Evolutionary conservation across 2,113 vertebrate genomes (phyloP).

Genomic region (Ciconia boyciana): DNA sequence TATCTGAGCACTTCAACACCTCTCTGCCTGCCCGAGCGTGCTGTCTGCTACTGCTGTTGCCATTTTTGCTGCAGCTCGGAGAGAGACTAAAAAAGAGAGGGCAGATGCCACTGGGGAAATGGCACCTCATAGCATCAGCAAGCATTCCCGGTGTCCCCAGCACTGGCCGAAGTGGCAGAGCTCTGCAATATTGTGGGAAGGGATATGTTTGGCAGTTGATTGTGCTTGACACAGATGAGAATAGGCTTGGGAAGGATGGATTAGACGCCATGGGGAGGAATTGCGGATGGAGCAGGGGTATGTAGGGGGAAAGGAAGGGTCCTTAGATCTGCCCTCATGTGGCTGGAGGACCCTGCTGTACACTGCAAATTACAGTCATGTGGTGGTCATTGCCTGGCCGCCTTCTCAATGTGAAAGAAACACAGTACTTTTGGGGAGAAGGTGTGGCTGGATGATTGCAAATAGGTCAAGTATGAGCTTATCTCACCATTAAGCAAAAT

Average conservation of each 20-base stretch:
- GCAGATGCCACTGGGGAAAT: neutral
- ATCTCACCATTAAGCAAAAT: neutral
- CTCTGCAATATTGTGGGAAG: neutral
- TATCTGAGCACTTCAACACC: neutral
- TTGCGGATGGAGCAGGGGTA: neutral
- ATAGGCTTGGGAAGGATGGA: neutral
- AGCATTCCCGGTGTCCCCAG: neutral
- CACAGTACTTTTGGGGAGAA: neutral
- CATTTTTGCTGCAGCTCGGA: neutral
- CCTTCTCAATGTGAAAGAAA: neutral
- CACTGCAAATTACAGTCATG: fast-evolving
- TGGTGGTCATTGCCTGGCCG: neutral
- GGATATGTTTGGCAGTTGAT: neutral
- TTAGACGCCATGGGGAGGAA: neutral
- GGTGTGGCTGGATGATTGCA: neutral
- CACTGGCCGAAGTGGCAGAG: neutral
- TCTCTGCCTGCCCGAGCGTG: neutral
- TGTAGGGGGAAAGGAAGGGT: neutral
- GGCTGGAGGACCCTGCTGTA: neutral
- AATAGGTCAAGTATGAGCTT: neutral
- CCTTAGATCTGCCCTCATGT: neutral
- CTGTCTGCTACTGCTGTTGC: neutral
- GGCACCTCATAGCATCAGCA: neutral
- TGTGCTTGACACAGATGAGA: neutral
- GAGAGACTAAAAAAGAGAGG: neutral